Conservation (phyloP, 2,113 vertebrate species). For the Brienomyrus longianalis region DNA sequence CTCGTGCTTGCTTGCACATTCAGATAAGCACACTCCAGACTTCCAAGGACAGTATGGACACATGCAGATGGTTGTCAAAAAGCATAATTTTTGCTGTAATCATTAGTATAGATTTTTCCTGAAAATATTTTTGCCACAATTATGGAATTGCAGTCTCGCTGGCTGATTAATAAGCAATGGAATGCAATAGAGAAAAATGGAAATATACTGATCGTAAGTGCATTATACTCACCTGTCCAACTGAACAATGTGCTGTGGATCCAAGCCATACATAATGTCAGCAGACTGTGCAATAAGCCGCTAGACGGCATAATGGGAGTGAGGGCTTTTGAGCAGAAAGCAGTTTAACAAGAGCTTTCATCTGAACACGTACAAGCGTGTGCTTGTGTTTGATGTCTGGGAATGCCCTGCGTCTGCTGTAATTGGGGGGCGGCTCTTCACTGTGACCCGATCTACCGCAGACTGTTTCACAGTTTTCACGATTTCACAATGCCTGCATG, state of each 20-base stretch:
- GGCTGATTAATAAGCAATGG: neutral
- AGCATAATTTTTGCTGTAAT: neutral
- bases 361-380: neutral
- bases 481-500: neutral
- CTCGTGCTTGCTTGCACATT: neutral
- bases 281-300: neutral
- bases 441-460: neutral
- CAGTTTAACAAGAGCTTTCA: constrained; percentile 11
- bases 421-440: neutral
- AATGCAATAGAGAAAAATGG: neutral
- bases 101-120: neutral
- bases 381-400: neutral
- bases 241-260: neutral
- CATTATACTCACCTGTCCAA: neutral
- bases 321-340: neutral
- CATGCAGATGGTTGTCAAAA: neutral
- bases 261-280: neutral
- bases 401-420: neutral
- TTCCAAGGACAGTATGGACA: neutral
- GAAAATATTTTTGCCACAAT: neutral
- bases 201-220: neutral
- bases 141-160: neutral
- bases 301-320: neutral
- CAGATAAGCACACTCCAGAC: neutral
- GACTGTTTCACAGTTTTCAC: neutral